These are phyloP conservation scores for Petroica traversi DNA, from an alignment of 2,113 vertebrate species.

Conservation along the genomic window DNA sequence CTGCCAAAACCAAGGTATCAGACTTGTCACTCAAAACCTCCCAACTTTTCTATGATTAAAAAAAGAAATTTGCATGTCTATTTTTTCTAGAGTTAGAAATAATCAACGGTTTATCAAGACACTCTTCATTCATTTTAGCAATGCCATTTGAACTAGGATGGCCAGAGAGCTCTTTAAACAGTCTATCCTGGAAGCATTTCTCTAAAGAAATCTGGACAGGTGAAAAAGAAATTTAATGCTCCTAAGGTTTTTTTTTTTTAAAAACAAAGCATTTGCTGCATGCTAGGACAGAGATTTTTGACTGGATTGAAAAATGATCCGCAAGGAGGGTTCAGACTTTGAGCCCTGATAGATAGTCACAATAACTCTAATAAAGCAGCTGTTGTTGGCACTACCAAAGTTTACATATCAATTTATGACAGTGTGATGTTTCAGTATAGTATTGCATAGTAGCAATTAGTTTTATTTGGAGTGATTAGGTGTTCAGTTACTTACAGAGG, in stretches of 20 bases:
- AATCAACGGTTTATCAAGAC: not conserved
- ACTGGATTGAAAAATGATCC: conserved; percentile 21
- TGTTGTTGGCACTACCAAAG: conserved; percentile 45
- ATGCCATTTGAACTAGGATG: not conserved
- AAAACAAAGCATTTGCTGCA: not conserved
- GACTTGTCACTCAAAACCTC: not conserved
- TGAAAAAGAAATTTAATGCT: not conserved
- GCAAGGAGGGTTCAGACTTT: not conserved
- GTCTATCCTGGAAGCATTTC: not conserved
- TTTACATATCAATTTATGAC: conserved; percentile 51
- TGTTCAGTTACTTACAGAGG: not conserved
- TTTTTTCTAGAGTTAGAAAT: not conserved
- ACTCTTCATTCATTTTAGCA: not conserved
- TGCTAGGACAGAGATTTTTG: not conserved
- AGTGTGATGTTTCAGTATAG: not conserved
- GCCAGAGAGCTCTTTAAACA: not conserved
- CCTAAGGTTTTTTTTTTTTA: not conserved
- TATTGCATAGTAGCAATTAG: conserved; percentile 32
- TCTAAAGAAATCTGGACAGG: not conserved
- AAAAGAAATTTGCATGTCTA: not conserved
- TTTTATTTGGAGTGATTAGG: not conserved
- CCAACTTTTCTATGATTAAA: not conserved
- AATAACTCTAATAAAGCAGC: conserved; percentile 46
- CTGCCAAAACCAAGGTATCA: not conserved
- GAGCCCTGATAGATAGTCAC: not conserved